phyloP scores from a whole-genome alignment of 2,888 invertebrate species.

The Hyalella azteca region DNA sequence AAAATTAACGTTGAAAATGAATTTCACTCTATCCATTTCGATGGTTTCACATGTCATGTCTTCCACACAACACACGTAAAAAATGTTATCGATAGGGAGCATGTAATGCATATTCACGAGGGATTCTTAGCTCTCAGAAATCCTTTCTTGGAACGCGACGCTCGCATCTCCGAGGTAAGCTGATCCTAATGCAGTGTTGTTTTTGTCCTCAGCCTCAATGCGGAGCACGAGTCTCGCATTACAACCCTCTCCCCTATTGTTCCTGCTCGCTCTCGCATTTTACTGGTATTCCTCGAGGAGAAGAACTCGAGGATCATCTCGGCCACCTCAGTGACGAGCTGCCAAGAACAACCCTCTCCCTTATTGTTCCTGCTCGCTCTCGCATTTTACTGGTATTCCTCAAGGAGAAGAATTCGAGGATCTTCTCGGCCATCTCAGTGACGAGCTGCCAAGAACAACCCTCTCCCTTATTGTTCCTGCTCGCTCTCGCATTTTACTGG shows the following conservation, averaged over 20 bases:
- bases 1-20: no score
- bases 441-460: no score
- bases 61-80: no score
- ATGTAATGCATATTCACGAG: no score
- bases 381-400: not conserved
- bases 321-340: not conserved
- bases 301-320: not conserved
- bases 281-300: slow-evolving; percentile 8
- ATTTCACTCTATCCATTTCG: no score
- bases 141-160: not conserved
- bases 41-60: no score
- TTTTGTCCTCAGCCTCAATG: slow-evolving; percentile 28
- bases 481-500: not conserved
- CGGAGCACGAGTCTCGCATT: not conserved
- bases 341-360: slow-evolving; percentile 10
- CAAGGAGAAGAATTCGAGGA: slow-evolving; percentile 4
- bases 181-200: slow-evolving; percentile 27
- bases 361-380: slow-evolving; percentile 23
- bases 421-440: not conserved
- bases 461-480: slow-evolving; percentile 26
- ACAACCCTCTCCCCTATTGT: slow-evolving; percentile 24
- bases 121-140: not conserved
- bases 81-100: no score
- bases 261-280: slow-evolving; percentile 2
- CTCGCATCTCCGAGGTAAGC: not conserved